Evolutionary conservation across 2,113 vertebrate genomes (phyloP).

Genomic region (Orcinus orca): DNA sequence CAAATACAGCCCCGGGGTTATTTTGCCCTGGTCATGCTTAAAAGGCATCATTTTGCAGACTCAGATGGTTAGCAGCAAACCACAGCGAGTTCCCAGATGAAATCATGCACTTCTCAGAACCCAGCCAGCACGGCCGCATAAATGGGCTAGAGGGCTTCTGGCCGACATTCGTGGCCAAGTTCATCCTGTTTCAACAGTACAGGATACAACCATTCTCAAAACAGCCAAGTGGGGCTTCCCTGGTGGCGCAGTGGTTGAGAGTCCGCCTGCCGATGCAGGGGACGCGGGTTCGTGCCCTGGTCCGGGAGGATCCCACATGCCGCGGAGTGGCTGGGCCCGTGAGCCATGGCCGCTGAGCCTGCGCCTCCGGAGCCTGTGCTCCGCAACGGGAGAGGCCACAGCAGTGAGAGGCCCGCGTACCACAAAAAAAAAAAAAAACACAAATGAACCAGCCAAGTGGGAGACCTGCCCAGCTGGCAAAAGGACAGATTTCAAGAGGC

Average conservation of each 20-base stretch:
- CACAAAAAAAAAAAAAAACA: no score
- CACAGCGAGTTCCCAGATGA: conserved; percentile 51
- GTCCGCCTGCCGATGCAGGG: no score
- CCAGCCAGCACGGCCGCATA: neutral
- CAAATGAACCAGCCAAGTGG: conserved; percentile 37
- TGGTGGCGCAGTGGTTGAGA: no score
- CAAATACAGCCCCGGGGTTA: conserved; percentile 36
- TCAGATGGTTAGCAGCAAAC: conserved; percentile 44
- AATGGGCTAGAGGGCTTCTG: conserved; percentile 35
- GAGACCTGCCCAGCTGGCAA: conserved; percentile 57
- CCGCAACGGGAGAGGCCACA: no score
- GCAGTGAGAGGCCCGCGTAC: no score
- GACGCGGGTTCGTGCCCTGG: no score
- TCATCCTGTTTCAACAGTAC: conserved; percentile 60
- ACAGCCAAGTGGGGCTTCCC: conserved; percentile 40
- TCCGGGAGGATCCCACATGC: no score
- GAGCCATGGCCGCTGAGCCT: no score
- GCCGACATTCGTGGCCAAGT: neutral
- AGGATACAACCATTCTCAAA: conserved; percentile 49
- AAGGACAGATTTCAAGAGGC: neutral
- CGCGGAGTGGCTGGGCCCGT: no score
- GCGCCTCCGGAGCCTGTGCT: no score
- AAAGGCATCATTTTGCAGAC: conserved; percentile 61
- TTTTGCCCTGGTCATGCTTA: conserved; percentile 29
- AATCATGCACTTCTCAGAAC: conserved; percentile 44